Evolutionary conservation across 1,140 invertebrate species (phyloP).

Genomic region (Sweltsa coloradensis): DNA sequence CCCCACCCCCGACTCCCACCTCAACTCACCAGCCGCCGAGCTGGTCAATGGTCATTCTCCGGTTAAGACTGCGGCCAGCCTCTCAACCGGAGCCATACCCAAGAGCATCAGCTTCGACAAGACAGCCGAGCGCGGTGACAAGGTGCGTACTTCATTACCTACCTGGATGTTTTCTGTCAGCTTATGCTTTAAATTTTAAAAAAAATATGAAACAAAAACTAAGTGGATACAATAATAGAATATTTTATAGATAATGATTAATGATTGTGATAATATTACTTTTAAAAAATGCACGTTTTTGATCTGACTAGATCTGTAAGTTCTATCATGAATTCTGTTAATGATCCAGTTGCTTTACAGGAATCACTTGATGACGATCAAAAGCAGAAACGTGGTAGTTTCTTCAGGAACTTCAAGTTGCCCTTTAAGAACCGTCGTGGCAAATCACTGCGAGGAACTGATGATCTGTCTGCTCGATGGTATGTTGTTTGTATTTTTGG

Average conservation of each 20-base stretch:
- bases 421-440: constrained; percentile 51
- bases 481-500: no score
- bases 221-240: not conserved
- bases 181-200: constrained; percentile 2
- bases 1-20: constrained; percentile 10
- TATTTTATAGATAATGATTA: not conserved
- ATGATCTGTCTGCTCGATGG: constrained; percentile 27
- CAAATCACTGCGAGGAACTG: constrained; percentile 34
- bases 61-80: constrained; percentile 1
- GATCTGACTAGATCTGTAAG: no score
- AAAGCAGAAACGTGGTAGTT: constrained; percentile 45
- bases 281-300: not conserved
- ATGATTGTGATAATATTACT: not conserved
- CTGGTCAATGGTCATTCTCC: not conserved
- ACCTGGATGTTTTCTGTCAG: constrained; percentile 3
- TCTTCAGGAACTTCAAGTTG: constrained; percentile 54
- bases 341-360: constrained; percentile 12
- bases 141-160: constrained; percentile 30
- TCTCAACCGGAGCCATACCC: constrained; percentile 56
- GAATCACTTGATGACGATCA: constrained; percentile 43
- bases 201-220: not conserved
- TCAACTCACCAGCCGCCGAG: not conserved
- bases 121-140: constrained; percentile 69
- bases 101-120: constrained; percentile 89
- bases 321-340: no score